phyloP scores from a whole-genome alignment of 2,797 vertebrate genomes.

The Hapalemur alaotrensis region DNA sequence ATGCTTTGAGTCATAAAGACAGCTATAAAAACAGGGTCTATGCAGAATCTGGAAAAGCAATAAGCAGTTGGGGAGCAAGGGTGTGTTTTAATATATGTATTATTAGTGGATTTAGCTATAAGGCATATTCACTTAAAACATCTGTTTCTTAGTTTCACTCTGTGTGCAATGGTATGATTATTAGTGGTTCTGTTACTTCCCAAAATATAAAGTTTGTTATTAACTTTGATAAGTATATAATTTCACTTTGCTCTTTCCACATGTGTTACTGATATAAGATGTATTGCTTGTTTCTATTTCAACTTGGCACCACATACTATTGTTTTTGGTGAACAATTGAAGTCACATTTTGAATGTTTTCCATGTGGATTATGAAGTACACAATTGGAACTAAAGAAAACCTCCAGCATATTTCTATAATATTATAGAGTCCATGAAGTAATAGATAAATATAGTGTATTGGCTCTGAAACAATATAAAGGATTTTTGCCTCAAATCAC shows the following conservation, averaged over 20 bases:
- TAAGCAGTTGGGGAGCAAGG: slow-evolving; percentile 35
- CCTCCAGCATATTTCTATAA: background rate
- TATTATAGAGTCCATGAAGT: background rate
- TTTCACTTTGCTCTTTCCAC: slow-evolving; percentile 60
- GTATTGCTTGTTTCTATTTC: slow-evolving; percentile 60
- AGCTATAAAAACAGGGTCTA: slow-evolving; percentile 55
- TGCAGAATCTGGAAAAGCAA: slow-evolving; percentile 49
- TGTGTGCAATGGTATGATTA: slow-evolving; percentile 47
- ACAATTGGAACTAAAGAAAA: slow-evolving; percentile 1
- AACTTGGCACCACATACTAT: slow-evolving; percentile 43
- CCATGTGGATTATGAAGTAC: slow-evolving; percentile 23
- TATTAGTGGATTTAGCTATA: slow-evolving; percentile 40
- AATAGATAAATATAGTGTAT: background rate
- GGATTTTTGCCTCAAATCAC: background rate
- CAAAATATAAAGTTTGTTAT: slow-evolving; percentile 61
- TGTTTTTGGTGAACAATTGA: slow-evolving; percentile 51
- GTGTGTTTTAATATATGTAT: slow-evolving; percentile 34
- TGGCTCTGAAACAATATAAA: background rate
- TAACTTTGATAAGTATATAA: slow-evolving; percentile 63
- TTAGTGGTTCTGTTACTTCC: slow-evolving; percentile 54
- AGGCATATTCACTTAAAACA: slow-evolving; percentile 51
- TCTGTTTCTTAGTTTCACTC: slow-evolving; percentile 61
- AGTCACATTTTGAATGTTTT: slow-evolving; percentile 54
- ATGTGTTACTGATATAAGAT: slow-evolving; percentile 52
- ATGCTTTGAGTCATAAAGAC: slow-evolving; percentile 41